Evolutionary conservation across 2,797 vertebrate genomes (phyloP).

Genomic region (Odontamblyopus lacepedii): DNA sequence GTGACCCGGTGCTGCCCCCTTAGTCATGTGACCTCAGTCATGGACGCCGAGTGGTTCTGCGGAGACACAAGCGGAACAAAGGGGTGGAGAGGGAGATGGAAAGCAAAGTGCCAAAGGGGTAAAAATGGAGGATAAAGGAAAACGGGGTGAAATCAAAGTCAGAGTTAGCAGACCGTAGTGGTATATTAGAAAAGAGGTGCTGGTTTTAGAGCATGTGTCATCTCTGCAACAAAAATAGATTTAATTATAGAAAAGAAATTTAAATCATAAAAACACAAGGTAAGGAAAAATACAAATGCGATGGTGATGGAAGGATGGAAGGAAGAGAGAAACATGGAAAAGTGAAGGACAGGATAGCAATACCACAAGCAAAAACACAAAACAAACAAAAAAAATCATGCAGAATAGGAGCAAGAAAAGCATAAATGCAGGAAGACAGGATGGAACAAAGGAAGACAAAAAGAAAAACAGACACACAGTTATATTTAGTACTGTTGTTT

Average conservation of each 20-base stretch:
- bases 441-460: conserved; percentile 17
- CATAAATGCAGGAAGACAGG: conserved; percentile 19
- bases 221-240: conserved; percentile 26
- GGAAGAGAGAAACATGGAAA: background rate
- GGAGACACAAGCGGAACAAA: conserved; percentile 32
- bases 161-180: conserved; percentile 27
- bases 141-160: conserved; percentile 28
- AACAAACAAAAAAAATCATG: background rate
- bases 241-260: background rate
- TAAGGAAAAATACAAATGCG: background rate
- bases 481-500: background rate
- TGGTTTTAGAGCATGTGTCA: conserved; percentile 32
- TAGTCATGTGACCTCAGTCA: conserved; percentile 99
- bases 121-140: conserved; percentile 16
- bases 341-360: background rate
- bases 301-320: background rate
- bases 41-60: conserved; percentile 97
- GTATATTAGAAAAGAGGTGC: conserved; percentile 10
- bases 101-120: conserved; percentile 15
- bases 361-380: conserved; percentile 5
- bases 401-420: conserved; percentile 11
- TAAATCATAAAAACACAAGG: background rate
- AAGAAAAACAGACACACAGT: conserved; percentile 5
- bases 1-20: conserved; percentile 81
- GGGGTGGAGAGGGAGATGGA: conserved; percentile 3